A percentile compares a stretch with the other conserved stretches of the same genome.
These are phyloP conservation scores for Calameuta idolon DNA, from an alignment of 2,888 invertebrate species.

Conservation along the genomic window DNA sequence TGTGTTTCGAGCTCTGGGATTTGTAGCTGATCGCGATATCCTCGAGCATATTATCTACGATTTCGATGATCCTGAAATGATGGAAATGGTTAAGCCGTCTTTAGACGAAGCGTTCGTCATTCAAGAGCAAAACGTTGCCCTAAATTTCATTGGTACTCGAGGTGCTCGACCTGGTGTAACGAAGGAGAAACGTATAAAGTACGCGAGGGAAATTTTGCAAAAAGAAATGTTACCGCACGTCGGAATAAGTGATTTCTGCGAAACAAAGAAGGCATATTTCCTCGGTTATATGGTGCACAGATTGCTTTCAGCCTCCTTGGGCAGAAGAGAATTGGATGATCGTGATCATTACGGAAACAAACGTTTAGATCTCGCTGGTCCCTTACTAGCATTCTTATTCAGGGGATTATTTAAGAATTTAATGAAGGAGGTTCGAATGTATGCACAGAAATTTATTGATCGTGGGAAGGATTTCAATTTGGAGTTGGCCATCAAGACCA, in stretches of 20 bases:
- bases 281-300: conserved; percentile 99
- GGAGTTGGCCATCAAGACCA: conserved; percentile 95
- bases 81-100: conserved; percentile 99
- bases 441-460: conserved; percentile 99
- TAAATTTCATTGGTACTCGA: conserved; percentile 98
- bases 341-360: conserved; percentile 99
- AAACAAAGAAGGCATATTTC: conserved; percentile 99
- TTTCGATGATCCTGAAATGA: conserved; percentile 99
- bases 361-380: conserved; percentile 96
- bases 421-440: conserved; percentile 97
- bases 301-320: conserved; percentile 91
- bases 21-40: conserved; percentile 99
- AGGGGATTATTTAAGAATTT: conserved; percentile 96
- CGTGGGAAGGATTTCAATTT: conserved; percentile 98
- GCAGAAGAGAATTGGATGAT: conserved; percentile 97
- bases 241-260: conserved; percentile 99
- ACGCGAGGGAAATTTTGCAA: conserved; percentile 98
- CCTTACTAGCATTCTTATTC: conserved; percentile 95
- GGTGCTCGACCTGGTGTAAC: conserved; percentile 98
- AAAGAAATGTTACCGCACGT: conserved; percentile 99
- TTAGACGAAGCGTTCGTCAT: conserved; percentile 99
- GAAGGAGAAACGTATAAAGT: conserved; percentile 98
- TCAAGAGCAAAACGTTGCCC: conserved; percentile 98
- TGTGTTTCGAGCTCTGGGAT: conserved; percentile 98
- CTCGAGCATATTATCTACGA: conserved; percentile 99